phyloP scores from a whole-genome alignment of 2,113 vertebrate species.

The Brachypteracias leptosomus region DNA sequence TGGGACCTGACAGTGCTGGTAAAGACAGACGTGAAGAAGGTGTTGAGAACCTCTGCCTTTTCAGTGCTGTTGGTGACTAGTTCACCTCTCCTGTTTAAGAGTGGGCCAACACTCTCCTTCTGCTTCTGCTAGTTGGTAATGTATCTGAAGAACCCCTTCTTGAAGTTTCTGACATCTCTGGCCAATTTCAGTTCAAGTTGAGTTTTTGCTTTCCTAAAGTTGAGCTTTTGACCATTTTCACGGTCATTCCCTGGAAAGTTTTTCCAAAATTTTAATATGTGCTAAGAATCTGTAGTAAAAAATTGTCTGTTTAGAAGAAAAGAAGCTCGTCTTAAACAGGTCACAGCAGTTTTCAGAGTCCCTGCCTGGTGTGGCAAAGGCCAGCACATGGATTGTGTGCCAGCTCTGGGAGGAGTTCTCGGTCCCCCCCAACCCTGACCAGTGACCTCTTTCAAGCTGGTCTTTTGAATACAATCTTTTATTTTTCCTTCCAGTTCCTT shows the following conservation, averaged over 20 bases:
- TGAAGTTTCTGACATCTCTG: too few relatives aligned
- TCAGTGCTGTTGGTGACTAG: too few relatives aligned
- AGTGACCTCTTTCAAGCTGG: background rate
- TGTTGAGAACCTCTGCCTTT: too few relatives aligned
- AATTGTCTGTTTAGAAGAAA: background rate
- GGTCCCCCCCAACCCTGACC: background rate
- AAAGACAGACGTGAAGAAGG: too few relatives aligned
- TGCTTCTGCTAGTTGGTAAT: too few relatives aligned
- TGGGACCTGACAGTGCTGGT: too few relatives aligned
- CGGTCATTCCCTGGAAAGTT: background rate
- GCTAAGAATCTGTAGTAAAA: background rate
- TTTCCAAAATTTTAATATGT: background rate
- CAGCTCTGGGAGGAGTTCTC: background rate
- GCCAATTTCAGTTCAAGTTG: too few relatives aligned
- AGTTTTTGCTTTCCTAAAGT: too few relatives aligned
- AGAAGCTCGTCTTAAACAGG: background rate
- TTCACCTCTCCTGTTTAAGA: too few relatives aligned
- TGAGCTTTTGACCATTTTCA: too few relatives aligned
- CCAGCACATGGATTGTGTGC: background rate
- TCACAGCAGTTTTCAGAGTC: background rate
- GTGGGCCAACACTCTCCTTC: too few relatives aligned
- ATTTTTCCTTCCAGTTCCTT: background rate
- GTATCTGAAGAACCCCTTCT: too few relatives aligned
- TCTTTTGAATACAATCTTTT: background rate
- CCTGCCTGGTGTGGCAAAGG: background rate